These are phyloP conservation scores for Pseudolycoriella hygida DNA, from an alignment of 2,888 invertebrate genomes.

Conservation along the genomic window DNA sequence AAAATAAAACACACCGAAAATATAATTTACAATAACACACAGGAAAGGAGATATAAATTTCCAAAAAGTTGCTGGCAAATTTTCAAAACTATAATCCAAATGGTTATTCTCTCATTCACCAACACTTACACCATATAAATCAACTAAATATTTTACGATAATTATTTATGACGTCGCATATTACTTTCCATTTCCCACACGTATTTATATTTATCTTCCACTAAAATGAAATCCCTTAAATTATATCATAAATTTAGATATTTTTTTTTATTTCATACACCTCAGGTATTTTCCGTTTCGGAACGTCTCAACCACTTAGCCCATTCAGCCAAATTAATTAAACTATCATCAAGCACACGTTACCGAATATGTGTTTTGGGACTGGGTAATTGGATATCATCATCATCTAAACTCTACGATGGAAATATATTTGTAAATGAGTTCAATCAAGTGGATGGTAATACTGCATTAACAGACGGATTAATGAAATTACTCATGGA, in stretches of 20 bases:
- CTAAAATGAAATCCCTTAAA: too few species aligned
- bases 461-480: conserved; percentile 29
- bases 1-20: too few species aligned
- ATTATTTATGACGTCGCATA: too few species aligned
- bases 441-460: conserved; percentile 1
- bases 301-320: conserved; percentile 55
- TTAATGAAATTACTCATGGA: conserved; percentile 42
- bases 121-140: too few species aligned
- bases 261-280: conserved; percentile 9
- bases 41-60: too few species aligned
- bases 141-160: too few species aligned
- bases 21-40: too few species aligned
- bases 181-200: too few species aligned
- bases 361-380: conserved; percentile 79
- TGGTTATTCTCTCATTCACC: too few species aligned
- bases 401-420: conserved; percentile 9
- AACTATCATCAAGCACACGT: conserved; percentile 58
- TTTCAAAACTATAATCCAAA: too few species aligned
- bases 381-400: conserved; percentile 50
- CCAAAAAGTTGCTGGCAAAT: too few species aligned
- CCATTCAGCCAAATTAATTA: conserved; percentile 54
- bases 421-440: conserved; percentile 6
- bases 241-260: background rate
- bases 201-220: too few species aligned
- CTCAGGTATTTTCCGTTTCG: conserved; percentile 59